A percentile compares a stretch with the other conserved stretches of the same genome.
phyloP scores from a whole-genome alignment of 2,113 vertebrate genomes.

The Gulo gulo region DNA sequence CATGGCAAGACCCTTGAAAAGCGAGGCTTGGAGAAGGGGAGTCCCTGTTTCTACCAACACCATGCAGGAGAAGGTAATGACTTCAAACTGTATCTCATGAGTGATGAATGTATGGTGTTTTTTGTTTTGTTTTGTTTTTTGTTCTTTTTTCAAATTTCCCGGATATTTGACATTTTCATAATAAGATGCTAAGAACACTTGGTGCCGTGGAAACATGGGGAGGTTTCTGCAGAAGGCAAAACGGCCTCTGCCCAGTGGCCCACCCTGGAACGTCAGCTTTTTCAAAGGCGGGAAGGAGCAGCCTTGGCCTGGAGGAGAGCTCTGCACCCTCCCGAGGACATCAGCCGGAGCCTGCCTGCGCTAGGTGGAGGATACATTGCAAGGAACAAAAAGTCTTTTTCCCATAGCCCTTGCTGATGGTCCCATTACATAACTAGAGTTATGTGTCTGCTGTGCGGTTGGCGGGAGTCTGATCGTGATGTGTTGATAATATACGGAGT shows the following conservation, averaged over 20 bases:
- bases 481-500: constrained; percentile 42
- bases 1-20: not conserved
- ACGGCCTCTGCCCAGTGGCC: not conserved
- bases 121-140: no score
- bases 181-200: not conserved
- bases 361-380: not conserved
- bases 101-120: not conserved
- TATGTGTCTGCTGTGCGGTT: not conserved
- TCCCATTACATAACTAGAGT: not conserved
- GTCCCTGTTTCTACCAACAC: not conserved
- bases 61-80: not conserved
- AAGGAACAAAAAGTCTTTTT: constrained; percentile 21
- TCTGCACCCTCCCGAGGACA: not conserved
- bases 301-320: accelerated
- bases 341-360: not conserved
- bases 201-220: accelerated
- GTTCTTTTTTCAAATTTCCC: not conserved
- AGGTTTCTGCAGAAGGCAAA: not conserved
- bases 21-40: not conserved
- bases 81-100: not conserved
- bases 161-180: not conserved
- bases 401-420: not conserved
- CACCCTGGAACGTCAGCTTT: not conserved
- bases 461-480: not conserved
- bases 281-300: not conserved